Base-by-base conservation (phyloP, 2,888 invertebrate genomes). In the Caenorhabditis sinica region DNA sequence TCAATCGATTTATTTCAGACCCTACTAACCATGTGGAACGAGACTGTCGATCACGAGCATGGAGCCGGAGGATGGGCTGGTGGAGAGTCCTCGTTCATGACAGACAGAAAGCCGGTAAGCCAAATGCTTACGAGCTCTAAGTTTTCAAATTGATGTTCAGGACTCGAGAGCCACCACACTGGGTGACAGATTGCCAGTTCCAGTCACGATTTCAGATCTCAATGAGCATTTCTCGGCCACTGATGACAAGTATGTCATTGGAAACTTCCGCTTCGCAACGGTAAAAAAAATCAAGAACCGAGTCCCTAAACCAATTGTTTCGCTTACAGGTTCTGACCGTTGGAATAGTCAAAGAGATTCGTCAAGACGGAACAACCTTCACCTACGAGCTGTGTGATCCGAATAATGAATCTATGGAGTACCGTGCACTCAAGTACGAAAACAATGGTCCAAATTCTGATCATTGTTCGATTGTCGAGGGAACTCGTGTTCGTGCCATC, bases 1-100 rank as follows among this genome's bases (percentile, higher is more conserved):
- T 36, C 65, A 28, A 30, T 15, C 6, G 8, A 17, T 15, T 8
- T 2, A 8, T 8, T 49, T 49, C 49, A 49, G 49, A 49, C 49
- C 49, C 20, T 69, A 82, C 73, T 74, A 82, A 82, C 63, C 25
- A 82, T 82, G 82, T 82, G 82, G 82, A 72, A 68, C 65, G 76
- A 76, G 9, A 82, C 76, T 58, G 25, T 58, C 11, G 65, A 53
- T 15, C 45, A 72, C 25, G 76, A 71, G 28, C 49, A 69, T 30
- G 82, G 66, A n/a, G 56, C 45, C 60, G 82, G 82, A 56, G 82
- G 82, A 56, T 82, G 82, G 82, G 72, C 72, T 25, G 82, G 56
- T 13, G 82, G 72, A 23, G 82, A 79, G 23, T 63, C 76, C 9
- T 77, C 82, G 11, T 83, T 83, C 60, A 65, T 69, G 63, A 83